Conservation (phyloP, 37 sponge, comb jelly and placozoan species). For the Axinella damicornis region DNA sequence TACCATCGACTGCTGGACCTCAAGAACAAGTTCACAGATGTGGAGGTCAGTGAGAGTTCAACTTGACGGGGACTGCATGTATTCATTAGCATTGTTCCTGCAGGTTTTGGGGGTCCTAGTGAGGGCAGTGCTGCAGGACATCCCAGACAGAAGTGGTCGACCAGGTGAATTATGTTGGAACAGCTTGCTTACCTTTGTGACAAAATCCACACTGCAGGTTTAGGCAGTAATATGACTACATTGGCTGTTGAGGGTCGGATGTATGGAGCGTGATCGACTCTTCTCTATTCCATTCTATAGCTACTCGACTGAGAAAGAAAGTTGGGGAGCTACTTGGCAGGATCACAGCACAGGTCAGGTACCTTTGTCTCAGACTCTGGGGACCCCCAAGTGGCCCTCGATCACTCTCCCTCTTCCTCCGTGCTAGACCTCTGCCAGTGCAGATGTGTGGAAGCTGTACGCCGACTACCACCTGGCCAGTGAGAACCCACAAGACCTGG, state of each 20-base stretch:
- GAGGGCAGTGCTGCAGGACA: conserved; percentile 28
- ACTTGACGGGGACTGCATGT: background rate
- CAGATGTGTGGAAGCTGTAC: conserved; percentile 72
- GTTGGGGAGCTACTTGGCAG: conserved; percentile 61
- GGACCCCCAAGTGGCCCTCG: too few relatives aligned
- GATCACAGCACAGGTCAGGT: conserved; percentile 35
- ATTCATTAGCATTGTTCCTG: too few relatives aligned
- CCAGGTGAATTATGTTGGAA: conserved; percentile 52
- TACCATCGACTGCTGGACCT: conserved; percentile 85
- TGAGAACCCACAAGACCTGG: conserved; percentile 22
- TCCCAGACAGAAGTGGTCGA: background rate
- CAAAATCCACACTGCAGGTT: too few relatives aligned
- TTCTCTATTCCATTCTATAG: conserved; percentile 2
- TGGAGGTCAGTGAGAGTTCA: conserved; percentile 42
- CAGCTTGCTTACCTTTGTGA: too few relatives aligned
- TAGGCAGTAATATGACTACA: too few relatives aligned
- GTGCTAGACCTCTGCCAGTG: background rate
- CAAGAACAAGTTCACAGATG: conserved; percentile 69
- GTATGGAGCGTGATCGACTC: background rate
- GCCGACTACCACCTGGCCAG: conserved; percentile 69
- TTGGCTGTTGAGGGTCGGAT: too few relatives aligned
- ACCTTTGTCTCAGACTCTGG: too few relatives aligned
- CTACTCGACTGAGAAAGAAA: conserved; percentile 31
- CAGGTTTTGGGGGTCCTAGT: conserved; percentile 44
- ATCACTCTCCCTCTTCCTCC: too few relatives aligned